These are phyloP conservation scores for Enteromius trimaculatus DNA, from an alignment of 2,797 vertebrate genomes.

Conservation along the genomic window DNA sequence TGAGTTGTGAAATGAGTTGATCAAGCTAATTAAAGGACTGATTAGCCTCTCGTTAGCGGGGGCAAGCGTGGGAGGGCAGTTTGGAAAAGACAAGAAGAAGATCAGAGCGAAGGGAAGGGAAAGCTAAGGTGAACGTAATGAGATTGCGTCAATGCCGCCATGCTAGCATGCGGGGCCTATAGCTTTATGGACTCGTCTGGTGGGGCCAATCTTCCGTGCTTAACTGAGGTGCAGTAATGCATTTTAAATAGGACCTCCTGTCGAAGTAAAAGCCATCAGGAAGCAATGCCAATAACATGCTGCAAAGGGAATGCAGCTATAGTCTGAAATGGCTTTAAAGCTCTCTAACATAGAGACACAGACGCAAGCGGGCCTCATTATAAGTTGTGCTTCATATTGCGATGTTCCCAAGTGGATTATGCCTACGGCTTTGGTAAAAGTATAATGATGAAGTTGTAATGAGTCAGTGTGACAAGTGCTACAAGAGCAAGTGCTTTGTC, in stretches of 20 bases:
- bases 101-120: constrained; percentile 29
- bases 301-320: constrained; percentile 51
- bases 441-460: constrained; percentile 43
- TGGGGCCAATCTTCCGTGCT: constrained; percentile 51
- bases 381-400: constrained; percentile 34
- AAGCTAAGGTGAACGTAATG: constrained; percentile 43
- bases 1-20: constrained; percentile 63
- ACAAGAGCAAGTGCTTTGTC: constrained; percentile 21
- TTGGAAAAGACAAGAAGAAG: constrained; percentile 58
- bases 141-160: constrained; percentile 1
- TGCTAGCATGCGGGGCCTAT: constrained; percentile 34
- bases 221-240: constrained; percentile 57
- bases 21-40: constrained; percentile 68
- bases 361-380: constrained; percentile 11
- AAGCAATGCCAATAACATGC: constrained; percentile 48
- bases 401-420: neutral
- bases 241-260: constrained; percentile 58
- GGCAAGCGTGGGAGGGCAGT: constrained; percentile 51
- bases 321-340: constrained; percentile 45
- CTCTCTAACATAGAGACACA: constrained; percentile 24
- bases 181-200: constrained; percentile 49
- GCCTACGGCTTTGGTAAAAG: constrained; percentile 35
- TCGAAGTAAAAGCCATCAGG: constrained; percentile 47
- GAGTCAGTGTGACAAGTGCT: constrained; percentile 36
- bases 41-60: constrained; percentile 64